Conservation (phyloP, 2,797 vertebrate genomes). For the Girardinus metallicus region DNA sequence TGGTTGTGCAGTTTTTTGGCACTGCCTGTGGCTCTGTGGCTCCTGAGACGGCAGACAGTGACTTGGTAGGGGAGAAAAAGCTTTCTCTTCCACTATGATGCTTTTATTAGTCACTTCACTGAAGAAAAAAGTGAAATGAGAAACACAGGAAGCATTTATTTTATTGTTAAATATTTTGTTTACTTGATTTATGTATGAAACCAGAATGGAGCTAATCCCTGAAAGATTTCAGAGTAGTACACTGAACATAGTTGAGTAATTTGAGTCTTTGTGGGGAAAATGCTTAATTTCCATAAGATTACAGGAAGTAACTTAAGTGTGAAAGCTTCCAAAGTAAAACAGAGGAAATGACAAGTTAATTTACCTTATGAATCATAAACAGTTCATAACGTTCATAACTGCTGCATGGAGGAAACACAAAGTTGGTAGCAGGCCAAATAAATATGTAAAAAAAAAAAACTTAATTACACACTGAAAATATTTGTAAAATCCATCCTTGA, state of each 20-base stretch:
- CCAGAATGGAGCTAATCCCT: constrained; percentile 52
- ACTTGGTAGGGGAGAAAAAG: constrained; percentile 48
- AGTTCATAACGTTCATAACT: too few species aligned
- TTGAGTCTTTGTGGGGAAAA: constrained; percentile 26
- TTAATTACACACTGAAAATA: not conserved
- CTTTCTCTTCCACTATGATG: constrained; percentile 54
- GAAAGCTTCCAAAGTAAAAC: constrained; percentile 35
- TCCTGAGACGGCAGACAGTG: constrained; percentile 61
- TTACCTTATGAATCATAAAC: too few species aligned
- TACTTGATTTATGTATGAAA: constrained; percentile 44
- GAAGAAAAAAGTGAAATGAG: constrained; percentile 46
- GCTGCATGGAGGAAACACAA: too few species aligned
- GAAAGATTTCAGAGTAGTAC: constrained; percentile 53
- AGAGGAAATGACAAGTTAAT: not conserved
- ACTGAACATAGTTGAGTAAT: constrained; percentile 21
- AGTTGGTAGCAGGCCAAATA: too few species aligned
- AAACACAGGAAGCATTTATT: constrained; percentile 62
- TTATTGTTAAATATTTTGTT: constrained; percentile 17
- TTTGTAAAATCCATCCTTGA: not conserved
- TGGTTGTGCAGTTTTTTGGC: constrained; percentile 64
- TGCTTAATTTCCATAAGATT: constrained; percentile 61
- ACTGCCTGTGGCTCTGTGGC: constrained; percentile 68
- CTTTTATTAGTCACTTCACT: constrained; percentile 53
- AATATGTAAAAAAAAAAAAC: too few species aligned
- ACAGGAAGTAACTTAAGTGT: constrained; percentile 48